A percentile compares a stretch with the other conserved stretches of the same genome.
Conservation (phyloP, 2,888 invertebrate species). For the Orchesella flavescens region DNA sequence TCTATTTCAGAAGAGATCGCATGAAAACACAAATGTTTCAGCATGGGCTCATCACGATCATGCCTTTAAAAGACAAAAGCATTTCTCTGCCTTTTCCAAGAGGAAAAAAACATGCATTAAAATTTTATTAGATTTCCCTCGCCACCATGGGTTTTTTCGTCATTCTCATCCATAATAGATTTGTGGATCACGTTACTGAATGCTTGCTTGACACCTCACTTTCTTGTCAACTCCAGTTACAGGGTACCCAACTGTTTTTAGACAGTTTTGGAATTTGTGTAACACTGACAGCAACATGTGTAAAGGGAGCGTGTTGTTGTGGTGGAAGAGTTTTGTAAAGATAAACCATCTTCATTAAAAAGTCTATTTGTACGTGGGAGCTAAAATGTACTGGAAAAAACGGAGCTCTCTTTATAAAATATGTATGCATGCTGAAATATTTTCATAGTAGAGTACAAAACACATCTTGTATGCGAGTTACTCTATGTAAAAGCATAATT, state of each 20-base stretch:
- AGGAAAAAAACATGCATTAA: neutral
- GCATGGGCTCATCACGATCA: neutral
- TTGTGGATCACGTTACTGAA: constrained; percentile 40
- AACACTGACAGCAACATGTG: constrained; percentile 61
- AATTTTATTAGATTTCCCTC: neutral
- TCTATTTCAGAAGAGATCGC: constrained; percentile 21
- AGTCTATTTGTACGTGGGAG: neutral
- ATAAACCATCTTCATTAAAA: constrained; percentile 19
- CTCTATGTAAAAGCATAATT: no score
- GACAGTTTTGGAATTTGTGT: constrained; percentile 45
- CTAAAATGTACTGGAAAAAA: neutral
- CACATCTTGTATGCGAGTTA: no score
- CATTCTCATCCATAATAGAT: constrained; percentile 20
- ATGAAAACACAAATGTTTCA: neutral
- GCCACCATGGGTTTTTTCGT: neutral
- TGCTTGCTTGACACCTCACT: constrained; percentile 41
- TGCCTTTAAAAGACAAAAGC: neutral
- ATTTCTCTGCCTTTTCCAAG: neutral
- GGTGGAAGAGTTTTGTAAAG: constrained; percentile 16
- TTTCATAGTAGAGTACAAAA: neutral
- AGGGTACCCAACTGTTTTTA: constrained; percentile 24
- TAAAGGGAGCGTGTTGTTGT: constrained; percentile 52
- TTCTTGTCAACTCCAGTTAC: constrained; percentile 14
- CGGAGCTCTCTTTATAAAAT: neutral
- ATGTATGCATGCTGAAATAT: neutral